A percentile compares a stretch with the other conserved stretches of the same genome.
These are phyloP conservation scores for Hephaestus fuliginosus DNA, from an alignment of 2,797 vertebrate genomes.

Conservation along the genomic window DNA sequence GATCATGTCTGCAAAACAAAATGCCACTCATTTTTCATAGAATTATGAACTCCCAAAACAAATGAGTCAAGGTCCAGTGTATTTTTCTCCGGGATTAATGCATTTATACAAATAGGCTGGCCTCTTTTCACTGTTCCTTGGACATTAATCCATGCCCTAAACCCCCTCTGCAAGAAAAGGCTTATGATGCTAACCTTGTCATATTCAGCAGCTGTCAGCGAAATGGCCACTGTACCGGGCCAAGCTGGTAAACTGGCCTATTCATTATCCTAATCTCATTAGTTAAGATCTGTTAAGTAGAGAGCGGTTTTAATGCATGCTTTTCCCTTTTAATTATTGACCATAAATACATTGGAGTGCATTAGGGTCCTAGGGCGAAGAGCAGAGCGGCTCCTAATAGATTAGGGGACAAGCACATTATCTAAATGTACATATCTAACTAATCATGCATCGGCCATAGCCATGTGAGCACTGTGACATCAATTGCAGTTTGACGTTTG, in stretches of 20 bases:
- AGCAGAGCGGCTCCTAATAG: conserved; percentile 81
- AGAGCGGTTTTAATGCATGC: conserved; percentile 88
- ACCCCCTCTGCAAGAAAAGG: conserved; percentile 77
- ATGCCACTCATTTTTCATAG: conserved; percentile 73
- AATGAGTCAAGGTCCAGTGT: conserved; percentile 69
- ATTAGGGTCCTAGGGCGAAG: conserved; percentile 82
- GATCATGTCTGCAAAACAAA: conserved; percentile 65
- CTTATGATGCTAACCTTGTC: conserved; percentile 88
- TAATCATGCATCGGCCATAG: conserved; percentile 78
- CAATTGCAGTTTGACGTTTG: conserved; percentile 85
- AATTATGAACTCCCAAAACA: conserved; percentile 76
- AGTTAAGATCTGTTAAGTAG: conserved; percentile 91
- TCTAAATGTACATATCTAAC: conserved; percentile 88
- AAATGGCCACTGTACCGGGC: conserved; percentile 76
- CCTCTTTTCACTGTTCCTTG: conserved; percentile 68
- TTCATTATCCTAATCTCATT: conserved; percentile 91
- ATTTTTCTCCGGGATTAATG: conserved; percentile 76
- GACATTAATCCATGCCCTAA: conserved; percentile 79
- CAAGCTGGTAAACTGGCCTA: conserved; percentile 84
- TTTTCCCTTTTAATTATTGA: conserved; percentile 91
- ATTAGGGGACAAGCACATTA: conserved; percentile 86
- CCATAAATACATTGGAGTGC: conserved; percentile 89
- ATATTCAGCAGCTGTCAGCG: conserved; percentile 88
- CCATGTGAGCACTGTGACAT: conserved; percentile 77
- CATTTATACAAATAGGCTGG: conserved; percentile 77